A percentile compares a stretch with the other conserved stretches of the same genome.
Conservation (phyloP, 1,140 invertebrate species). For the Ptiloglossa arizonensis region DNA sequence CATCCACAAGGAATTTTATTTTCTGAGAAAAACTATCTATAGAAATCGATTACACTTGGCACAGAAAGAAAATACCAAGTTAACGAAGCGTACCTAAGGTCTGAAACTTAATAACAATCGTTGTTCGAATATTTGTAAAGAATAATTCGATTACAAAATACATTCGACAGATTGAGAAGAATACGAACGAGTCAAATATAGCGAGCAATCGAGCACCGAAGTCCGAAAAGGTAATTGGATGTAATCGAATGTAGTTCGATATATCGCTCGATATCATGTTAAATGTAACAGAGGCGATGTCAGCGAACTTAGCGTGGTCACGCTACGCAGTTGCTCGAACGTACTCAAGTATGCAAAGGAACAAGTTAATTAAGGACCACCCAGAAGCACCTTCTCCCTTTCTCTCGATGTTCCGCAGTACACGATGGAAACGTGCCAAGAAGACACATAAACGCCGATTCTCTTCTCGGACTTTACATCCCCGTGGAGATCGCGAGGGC, state of each 20-base stretch:
- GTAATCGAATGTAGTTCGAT: background rate
- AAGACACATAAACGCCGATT: conserved; percentile 37
- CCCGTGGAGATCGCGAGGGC: background rate
- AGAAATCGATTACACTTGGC: too few species aligned
- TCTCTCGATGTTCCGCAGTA: background rate
- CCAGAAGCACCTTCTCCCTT: conserved; percentile 35
- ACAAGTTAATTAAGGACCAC: conserved; percentile 66
- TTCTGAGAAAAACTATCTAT: too few species aligned
- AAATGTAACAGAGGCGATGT: conserved; percentile 10
- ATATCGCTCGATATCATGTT: background rate
- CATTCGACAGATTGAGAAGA: too few species aligned
- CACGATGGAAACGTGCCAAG: conserved; percentile 61
- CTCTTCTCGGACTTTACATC: conserved; percentile 5
- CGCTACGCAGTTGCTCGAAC: conserved; percentile 20
- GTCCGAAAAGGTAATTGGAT: background rate
- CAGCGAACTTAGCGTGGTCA: conserved; percentile 30
- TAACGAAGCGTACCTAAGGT: too few species aligned
- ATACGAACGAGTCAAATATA: too few species aligned
- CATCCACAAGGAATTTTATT: too few species aligned
- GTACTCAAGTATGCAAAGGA: conserved; percentile 49
- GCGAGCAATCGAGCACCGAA: background rate
- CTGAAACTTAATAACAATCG: too few species aligned
- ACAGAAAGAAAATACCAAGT: too few species aligned
- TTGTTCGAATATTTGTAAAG: too few species aligned
- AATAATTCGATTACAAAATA: too few species aligned